Percentiles rank a stretch among this genome's conserved stretches.
These are phyloP conservation scores for Rhinolophus sinicus DNA, from an alignment of 2,113 vertebrate species.

Conservation along the genomic window DNA sequence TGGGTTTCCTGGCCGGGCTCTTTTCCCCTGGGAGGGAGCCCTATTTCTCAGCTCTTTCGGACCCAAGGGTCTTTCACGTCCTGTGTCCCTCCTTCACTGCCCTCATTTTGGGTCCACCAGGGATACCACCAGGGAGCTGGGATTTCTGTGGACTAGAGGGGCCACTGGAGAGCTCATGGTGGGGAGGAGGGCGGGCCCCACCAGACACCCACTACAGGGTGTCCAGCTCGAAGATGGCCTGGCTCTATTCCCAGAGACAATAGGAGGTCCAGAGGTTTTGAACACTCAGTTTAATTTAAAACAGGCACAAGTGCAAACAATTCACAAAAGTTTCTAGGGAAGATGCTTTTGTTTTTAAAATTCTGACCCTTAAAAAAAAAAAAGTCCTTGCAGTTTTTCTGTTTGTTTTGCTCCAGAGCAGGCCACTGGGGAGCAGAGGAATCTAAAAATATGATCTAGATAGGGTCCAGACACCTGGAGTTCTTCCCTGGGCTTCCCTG, in stretches of 20 bases:
- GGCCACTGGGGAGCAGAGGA: slow-evolving; percentile 80
- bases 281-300: slow-evolving; percentile 90
- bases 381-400: slow-evolving; percentile 72
- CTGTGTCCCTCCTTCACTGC: slow-evolving; percentile 10
- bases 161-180: rapidly evolving
- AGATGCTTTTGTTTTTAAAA: slow-evolving; percentile 83
- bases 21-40: not conserved
- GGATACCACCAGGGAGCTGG: not conserved
- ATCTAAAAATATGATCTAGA: slow-evolving; percentile 84
- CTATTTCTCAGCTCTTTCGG: not conserved
- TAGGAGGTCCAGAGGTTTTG: slow-evolving; percentile 50
- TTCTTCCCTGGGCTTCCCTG: slow-evolving; percentile 78
- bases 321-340: slow-evolving; percentile 85
- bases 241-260: not conserved
- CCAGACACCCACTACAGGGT: not conserved
- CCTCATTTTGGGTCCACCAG: not conserved
- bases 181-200: not conserved
- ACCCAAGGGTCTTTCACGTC: slow-evolving; percentile 6
- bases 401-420: slow-evolving; percentile 66
- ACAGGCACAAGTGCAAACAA: slow-evolving; percentile 88
- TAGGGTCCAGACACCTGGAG: slow-evolving; percentile 77
- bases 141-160: not conserved
- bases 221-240: not conserved
- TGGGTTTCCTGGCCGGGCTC: not conserved
- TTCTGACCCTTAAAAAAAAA: slow-evolving; percentile 79